Base-by-base conservation (phyloP, 2,797 vertebrate species). In the Prionace glauca region DNA sequence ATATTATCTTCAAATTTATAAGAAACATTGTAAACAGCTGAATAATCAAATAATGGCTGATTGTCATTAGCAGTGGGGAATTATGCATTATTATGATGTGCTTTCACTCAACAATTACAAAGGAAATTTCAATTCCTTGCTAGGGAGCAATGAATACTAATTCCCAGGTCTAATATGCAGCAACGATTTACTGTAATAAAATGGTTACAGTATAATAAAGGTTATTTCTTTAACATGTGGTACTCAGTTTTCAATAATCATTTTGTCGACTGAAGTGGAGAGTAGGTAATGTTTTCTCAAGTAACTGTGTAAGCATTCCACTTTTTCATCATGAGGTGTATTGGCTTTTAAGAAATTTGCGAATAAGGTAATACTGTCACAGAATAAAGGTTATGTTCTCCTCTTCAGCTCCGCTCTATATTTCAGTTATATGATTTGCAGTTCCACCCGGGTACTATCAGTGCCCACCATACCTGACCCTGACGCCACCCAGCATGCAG, bases 1-100 rank as follows among this genome's bases (percentile, higher is more conserved):
- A 95, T 95, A 95, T 95, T 95, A 95, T 95, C 93, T 95, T 95
- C 71, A 95, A 95, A 95, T 95, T 95, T 95, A 95, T 95, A 95
- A 95, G 71, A 95, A 95, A 95, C 45, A 95, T 95, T 77, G 93
- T 95, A 95, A 95, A 95, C 93, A 95, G 93, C 69, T 95, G 93
- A 95, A 95, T 95, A 95, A 95, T 95, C 67, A 77, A 95, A 95
- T 95, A 95, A 95, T 77, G 71, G 72, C 45, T 95, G 93, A 95
- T 95, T 95, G 69, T 95, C 93, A 50, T 95, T 77, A 77, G 71
- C 93, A 74, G 93, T 95, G 0, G 41, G 93, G 93, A 95, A 95
- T 95, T 95, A 95, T 95, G 69, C 93, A 95, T 77, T 95, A 50
- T 77, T 95, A 95, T 95, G 93, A 95, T 95, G 45, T 74, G 93